Base-by-base conservation (phyloP, 1,140 invertebrate species). In the Tyrophagus putrescentiae region DNA sequence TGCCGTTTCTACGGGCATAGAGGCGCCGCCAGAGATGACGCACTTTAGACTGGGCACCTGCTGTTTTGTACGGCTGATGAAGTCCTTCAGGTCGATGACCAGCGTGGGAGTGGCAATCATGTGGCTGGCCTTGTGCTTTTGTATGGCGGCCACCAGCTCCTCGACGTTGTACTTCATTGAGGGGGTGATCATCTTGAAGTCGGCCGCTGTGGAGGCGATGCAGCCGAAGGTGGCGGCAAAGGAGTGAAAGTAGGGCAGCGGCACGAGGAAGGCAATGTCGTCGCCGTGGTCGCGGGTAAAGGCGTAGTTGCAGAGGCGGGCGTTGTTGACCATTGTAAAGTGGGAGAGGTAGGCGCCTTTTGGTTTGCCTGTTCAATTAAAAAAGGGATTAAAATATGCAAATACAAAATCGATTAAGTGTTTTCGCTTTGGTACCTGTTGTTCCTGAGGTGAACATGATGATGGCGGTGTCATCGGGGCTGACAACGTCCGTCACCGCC, bases 211-310 rank as follows among this genome's bases (percentile, higher is more conserved):
- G 1, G n/a, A n/a, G n/a, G 68, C 70, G 0, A 87, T 64, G 57
- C 81, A 72, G 0, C 82, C 87, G 41, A 83, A 74, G 0, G 84
- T 76, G 29, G 83, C 80, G 0, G 88, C 92, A 70, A 85, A 90
- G 16, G 84, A 89, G 70, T 98, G 94, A 69, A 96, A 98, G 13
- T 95, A 76, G 0, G 93, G 93, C 0, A 89, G 84, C 71, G 90
- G 82, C 0, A 83, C 66, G 67, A 86, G 90, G 39, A 87, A 68
- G 11, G 33, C 29, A 45, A 29, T 63, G 54, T 64, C 72, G 21
- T 13, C 27, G 64, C 72, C 72, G 50, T 73, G 6, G 31, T 32
- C 25, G 13, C 16, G 13, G 36, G 76, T 75, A 18, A 79, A 71
- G 60, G 84, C 76, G 52, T 73, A 71, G 0, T 79, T 81, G 42